Percentiles rank a stretch among this genome's conserved stretches.
Conservation (phyloP, 2,797 vertebrate species). For the Amniataba percoides region DNA sequence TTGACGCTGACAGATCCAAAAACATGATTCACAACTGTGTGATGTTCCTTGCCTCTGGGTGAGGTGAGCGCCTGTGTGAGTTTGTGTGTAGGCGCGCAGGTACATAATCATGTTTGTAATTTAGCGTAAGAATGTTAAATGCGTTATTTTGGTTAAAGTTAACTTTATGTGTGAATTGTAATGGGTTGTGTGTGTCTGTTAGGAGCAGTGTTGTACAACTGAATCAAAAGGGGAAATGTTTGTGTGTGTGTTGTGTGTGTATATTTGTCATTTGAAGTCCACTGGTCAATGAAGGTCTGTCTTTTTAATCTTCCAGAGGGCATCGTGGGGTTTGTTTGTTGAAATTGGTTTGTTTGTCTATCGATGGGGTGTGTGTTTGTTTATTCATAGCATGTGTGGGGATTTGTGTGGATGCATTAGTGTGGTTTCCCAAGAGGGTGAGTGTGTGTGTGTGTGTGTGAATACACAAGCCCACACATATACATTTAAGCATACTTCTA, state of each 20-base stretch:
- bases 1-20: constrained; percentile 62
- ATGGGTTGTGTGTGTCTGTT: neutral
- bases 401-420: constrained; percentile 16
- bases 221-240: neutral
- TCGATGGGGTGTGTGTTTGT: constrained; percentile 21
- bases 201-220: neutral
- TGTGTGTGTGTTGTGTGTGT: neutral
- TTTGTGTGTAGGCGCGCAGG: constrained; percentile 8
- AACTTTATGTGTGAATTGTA: neutral
- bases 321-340: constrained; percentile 39
- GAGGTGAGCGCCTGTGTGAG: neutral
- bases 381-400: constrained; percentile 18
- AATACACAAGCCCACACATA: neutral
- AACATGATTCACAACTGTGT: constrained; percentile 33
- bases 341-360: constrained; percentile 37
- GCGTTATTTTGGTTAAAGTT: no score
- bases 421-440: neutral
- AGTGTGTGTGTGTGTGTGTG: neutral
- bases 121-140: neutral
- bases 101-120: neutral
- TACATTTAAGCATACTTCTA: neutral
- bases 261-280: neutral
- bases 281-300: constrained; percentile 28
- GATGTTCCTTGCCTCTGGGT: constrained; percentile 15
- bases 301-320: constrained; percentile 43